Percentiles rank a stretch among this genome's conserved stretches.
phyloP scores from a whole-genome alignment of 2,113 vertebrate species.

The Pteruthius melanotis region DNA sequence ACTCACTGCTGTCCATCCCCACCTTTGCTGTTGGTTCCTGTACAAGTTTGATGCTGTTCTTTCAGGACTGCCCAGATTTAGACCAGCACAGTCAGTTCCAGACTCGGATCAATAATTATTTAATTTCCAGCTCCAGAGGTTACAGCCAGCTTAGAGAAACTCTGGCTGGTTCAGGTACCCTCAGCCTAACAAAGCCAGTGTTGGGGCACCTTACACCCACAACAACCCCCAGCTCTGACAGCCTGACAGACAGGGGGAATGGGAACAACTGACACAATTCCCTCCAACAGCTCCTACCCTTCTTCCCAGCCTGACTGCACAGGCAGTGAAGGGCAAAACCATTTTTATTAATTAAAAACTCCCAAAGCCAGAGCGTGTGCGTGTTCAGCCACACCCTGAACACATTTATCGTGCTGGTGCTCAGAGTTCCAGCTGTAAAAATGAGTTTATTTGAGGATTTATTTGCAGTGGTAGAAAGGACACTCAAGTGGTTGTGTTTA shows the following conservation, averaged over 20 bases:
- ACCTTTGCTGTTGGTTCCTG: neutral
- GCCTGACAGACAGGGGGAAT: neutral
- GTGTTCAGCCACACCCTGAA: neutral
- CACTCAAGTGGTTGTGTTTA: neutral
- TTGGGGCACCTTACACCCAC: neutral
- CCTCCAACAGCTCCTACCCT: neutral
- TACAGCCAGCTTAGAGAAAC: neutral
- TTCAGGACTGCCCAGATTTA: neutral
- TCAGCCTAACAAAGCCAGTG: neutral
- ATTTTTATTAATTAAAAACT: neutral
- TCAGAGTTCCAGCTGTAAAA: neutral
- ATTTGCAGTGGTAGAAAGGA: neutral
- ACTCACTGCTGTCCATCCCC: neutral
- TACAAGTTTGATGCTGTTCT: neutral
- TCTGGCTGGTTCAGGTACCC: neutral
- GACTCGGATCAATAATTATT: neutral
- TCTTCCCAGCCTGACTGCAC: neutral
- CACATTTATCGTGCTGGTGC: neutral
- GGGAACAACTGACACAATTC: neutral
- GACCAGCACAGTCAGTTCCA: neutral
- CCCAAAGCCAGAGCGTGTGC: fast-evolving
- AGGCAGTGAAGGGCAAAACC: neutral
- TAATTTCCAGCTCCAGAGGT: neutral
- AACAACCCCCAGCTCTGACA: neutral
- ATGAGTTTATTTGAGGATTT: neutral